These are phyloP conservation scores for Pogonomyrmex barbatus DNA, from an alignment of 1,140 invertebrate genomes.

Conservation along the genomic window DNA sequence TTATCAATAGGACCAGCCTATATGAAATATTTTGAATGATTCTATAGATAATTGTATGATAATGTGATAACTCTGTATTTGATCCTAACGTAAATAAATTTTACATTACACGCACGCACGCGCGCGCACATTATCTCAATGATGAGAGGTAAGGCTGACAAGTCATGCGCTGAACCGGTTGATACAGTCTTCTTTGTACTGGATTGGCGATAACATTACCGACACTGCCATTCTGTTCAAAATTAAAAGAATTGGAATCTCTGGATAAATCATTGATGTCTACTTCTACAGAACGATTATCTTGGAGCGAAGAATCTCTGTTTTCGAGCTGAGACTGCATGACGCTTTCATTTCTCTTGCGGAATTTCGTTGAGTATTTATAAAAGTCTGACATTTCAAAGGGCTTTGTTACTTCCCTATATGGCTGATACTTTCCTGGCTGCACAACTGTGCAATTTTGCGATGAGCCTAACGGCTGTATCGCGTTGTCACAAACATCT, in stretches of 20 bases:
- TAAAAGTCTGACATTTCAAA: slow-evolving; percentile 99
- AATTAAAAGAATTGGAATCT: slow-evolving; percentile 43
- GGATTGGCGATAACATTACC: slow-evolving; percentile 66
- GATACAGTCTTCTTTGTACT: slow-evolving; percentile 86
- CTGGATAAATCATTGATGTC: slow-evolving; percentile 19
- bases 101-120: not conserved
- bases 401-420: slow-evolving; percentile 97
- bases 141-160: slow-evolving; percentile 82
- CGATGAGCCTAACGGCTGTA: slow-evolving; percentile 89
- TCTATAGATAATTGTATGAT: not conserved
- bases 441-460: slow-evolving; percentile 94
- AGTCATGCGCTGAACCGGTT: slow-evolving; percentile 85
- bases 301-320: slow-evolving; percentile 40
- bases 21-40: not conserved
- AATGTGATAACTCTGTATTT: not conserved
- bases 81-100: not conserved
- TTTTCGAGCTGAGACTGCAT: slow-evolving; percentile 53
- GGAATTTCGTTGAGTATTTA: slow-evolving; percentile 97
- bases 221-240: slow-evolving; percentile 46
- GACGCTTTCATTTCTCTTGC: slow-evolving; percentile 87
- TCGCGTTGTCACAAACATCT: slow-evolving; percentile 81
- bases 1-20: slow-evolving; percentile 65
- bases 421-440: slow-evolving; percentile 95
- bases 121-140: slow-evolving; percentile 67
- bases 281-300: slow-evolving; percentile 48